These are phyloP conservation scores for Aradophagus sp. DNA, from an alignment of 1,140 invertebrate species.

Conservation along the genomic window DNA sequence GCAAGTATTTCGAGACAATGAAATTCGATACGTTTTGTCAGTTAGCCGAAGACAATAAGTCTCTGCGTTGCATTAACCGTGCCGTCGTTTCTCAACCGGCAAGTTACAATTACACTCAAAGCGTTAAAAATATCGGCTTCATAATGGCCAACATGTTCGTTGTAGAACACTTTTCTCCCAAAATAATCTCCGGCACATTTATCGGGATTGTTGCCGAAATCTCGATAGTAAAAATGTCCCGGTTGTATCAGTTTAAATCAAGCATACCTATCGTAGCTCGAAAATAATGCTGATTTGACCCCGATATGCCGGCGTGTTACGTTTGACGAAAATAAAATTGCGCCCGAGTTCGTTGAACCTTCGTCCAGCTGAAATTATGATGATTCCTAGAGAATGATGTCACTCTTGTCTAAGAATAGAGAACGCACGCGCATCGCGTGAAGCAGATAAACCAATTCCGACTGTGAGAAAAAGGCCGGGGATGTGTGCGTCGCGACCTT, in stretches of 20 bases:
- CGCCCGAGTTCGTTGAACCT: conserved; percentile 46
- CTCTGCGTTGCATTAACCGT: too few species aligned
- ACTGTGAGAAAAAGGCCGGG: conserved; percentile 11
- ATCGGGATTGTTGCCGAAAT: conserved; percentile 6
- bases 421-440: conserved; percentile 12
- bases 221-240: conserved; percentile 11
- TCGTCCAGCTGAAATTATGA: conserved; percentile 35
- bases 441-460: conserved; percentile 31
- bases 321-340: conserved; percentile 60
- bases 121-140: too few species aligned
- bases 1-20: too few species aligned
- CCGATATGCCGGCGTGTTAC: conserved; percentile 52
- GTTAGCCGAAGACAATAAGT: too few species aligned
- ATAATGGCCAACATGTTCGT: too few species aligned
- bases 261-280: conserved; percentile 33
- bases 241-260: conserved; percentile 41
- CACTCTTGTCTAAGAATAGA: conserved; percentile 49
- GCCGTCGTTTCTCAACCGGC: too few species aligned
- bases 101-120: too few species aligned
- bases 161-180: neutral
- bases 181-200: conserved; percentile 15
- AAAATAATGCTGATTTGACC: conserved; percentile 56
- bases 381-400: conserved; percentile 48
- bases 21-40: too few species aligned
- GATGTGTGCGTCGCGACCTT: conserved; percentile 10